Percentiles rank a stretch among this genome's conserved stretches.
phyloP scores from a whole-genome alignment of 1,140 invertebrate species.

The Drosophila lacteicornis region DNA sequence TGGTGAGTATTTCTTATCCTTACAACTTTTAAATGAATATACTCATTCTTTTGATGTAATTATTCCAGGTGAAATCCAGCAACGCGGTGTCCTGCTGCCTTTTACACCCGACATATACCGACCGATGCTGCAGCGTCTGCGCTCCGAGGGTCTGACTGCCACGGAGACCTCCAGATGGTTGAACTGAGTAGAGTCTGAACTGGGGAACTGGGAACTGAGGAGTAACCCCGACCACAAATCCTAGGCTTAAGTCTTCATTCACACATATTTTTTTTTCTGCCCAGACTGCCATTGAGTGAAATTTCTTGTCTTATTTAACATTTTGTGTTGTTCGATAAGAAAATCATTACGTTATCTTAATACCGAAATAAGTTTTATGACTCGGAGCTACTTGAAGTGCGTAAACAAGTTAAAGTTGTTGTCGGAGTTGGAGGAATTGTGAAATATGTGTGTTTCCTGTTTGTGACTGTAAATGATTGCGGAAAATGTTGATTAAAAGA shows the following conservation, averaged over 20 bases:
- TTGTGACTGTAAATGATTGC: conserved; percentile 1
- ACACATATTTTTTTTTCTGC: conserved; percentile 9
- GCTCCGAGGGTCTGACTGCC: conserved; percentile 93
- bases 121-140: conserved; percentile 93
- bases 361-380: conserved; percentile 47
- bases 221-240: background rate
- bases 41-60: background rate
- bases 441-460: conserved; percentile 13
- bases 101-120: conserved; percentile 96
- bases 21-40: too few relatives aligned
- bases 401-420: conserved; percentile 28
- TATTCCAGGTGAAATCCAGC: conserved; percentile 95
- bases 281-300: conserved; percentile 7
- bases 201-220: conserved; percentile 2
- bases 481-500: conserved; percentile 16
- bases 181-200: conserved; percentile 48
- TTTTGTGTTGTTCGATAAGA: conserved; percentile 36
- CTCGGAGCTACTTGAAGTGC: conserved; percentile 36
- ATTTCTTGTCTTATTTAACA: conserved; percentile 12
- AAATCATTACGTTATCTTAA: conserved; percentile 42
- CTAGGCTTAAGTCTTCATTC: conserved; percentile 34
- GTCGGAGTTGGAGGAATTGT: conserved; percentile 5
- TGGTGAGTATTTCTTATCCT: too few relatives aligned
- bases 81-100: conserved; percentile 95
- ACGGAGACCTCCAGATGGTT: conserved; percentile 87